phyloP scores from a whole-genome alignment of 2,888 invertebrate genomes.

The Gnatocerus cornutus region DNA sequence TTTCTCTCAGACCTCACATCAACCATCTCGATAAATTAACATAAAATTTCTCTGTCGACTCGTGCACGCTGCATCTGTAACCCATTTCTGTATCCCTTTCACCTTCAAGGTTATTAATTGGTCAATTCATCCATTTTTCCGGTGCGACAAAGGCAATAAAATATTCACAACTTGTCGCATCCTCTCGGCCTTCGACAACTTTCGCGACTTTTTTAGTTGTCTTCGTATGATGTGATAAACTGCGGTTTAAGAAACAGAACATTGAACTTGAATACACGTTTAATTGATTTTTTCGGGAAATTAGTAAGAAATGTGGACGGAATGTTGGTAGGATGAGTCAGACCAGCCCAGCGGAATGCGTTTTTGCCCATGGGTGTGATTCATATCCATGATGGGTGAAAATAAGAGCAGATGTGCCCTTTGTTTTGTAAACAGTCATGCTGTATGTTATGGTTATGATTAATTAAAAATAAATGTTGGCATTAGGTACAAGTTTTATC shows the following conservation, averaged over 20 bases:
- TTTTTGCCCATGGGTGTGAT: conserved; percentile 35
- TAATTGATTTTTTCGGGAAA: conserved; percentile 9
- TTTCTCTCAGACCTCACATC: conserved; percentile 1
- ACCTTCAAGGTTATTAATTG: conserved; percentile 27
- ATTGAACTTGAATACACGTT: conserved; percentile 12
- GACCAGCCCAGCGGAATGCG: conserved; percentile 16
- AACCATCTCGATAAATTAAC: conserved; percentile 21
- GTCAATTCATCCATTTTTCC: conserved; percentile 3
- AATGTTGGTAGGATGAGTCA: conserved; percentile 15
- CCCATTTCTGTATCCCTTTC: conserved; percentile 34
- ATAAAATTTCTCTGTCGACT: conserved; percentile 33
- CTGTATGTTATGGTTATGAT: too few species aligned
- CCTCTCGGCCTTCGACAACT: conserved; percentile 19
- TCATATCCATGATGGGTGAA: conserved; percentile 3
- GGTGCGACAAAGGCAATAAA: background rate
- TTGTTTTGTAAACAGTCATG: background rate
- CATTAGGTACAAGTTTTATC: too few species aligned
- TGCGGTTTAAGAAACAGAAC: conserved; percentile 16
- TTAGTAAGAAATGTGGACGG: conserved; percentile 14
- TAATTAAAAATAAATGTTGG: too few species aligned
- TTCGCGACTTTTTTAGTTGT: conserved; percentile 1
- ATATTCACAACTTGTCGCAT: conserved; percentile 29
- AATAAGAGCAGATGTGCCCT: background rate
- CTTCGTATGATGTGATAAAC: background rate
- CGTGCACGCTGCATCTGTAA: conserved; percentile 35